Percentiles rank a stretch among this genome's conserved stretches.
Evolutionary conservation across 2,113 vertebrate genomes (phyloP).

Genomic region (Rattus rattus): DNA sequence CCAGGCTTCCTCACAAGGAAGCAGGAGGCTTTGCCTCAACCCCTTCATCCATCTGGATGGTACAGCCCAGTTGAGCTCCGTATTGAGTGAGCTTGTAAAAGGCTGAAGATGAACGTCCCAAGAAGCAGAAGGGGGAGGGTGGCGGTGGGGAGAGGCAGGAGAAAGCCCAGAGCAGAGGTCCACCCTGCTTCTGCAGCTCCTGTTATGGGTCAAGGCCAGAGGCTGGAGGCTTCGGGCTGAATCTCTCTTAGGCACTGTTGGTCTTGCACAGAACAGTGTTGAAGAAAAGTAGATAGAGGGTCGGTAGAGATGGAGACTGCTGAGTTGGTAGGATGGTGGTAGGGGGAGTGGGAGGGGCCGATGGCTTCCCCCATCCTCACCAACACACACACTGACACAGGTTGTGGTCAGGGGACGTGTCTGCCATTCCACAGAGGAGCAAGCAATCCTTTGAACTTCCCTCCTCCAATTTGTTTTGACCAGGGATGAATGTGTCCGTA

Average conservation of each 20-base stretch:
- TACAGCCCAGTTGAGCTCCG: not conserved
- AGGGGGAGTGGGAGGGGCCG: not conserved
- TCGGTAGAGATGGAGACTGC: not conserved
- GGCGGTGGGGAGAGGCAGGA: slow-evolving; percentile 10
- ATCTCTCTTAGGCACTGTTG: slow-evolving; percentile 57
- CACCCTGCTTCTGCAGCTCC: slow-evolving; percentile 55
- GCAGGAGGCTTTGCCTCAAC: not conserved
- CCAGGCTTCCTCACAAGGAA: not conserved
- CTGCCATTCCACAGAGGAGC: not conserved
- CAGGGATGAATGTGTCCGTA: not conserved
- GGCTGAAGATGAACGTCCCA: slow-evolving; percentile 46
- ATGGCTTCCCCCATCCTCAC: not conserved
- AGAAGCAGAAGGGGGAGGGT: not conserved
- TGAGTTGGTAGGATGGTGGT: not conserved
- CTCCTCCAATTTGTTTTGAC: not conserved
- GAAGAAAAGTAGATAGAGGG: not conserved
- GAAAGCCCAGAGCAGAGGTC: slow-evolving; percentile 65
- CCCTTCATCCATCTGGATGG: not conserved
- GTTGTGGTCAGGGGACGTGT: not conserved
- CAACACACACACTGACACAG: not conserved
- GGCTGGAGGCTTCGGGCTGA: not conserved
- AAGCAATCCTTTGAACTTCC: not conserved
- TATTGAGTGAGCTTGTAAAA: not conserved
- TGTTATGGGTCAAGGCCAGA: slow-evolving; percentile 27
- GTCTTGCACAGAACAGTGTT: not conserved